phyloP scores from a whole-genome alignment of 2,888 invertebrate genomes.

The Stenodema calcarata region DNA sequence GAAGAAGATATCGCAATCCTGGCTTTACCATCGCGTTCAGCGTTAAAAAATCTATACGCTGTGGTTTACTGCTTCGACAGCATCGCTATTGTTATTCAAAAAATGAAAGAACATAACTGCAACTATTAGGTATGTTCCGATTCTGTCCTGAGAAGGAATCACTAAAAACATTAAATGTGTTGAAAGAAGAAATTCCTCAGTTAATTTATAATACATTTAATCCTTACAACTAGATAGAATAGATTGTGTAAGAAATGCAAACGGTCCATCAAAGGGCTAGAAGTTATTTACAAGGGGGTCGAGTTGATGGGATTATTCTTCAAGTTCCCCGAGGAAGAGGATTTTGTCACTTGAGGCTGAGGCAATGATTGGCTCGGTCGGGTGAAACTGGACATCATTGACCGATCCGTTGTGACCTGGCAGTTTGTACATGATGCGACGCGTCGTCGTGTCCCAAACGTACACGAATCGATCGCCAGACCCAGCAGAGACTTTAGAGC shows the following conservation, averaged over 20 bases:
- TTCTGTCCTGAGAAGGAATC: no score
- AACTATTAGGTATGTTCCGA: no score
- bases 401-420: conserved; percentile 98
- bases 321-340: conserved; percentile 94
- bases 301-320: conserved; percentile 60
- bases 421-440: conserved; percentile 91
- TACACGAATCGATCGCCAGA: conserved; percentile 95
- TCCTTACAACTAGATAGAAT: neutral
- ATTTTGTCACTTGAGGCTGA: conserved; percentile 96
- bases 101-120: no score
- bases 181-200: no score
- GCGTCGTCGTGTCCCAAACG: conserved; percentile 94
- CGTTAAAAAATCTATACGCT: no score
- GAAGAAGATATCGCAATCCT: no score
- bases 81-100: no score
- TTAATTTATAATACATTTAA: neutral
- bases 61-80: no score
- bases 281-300: neutral
- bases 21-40: no score
- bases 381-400: conserved; percentile 95
- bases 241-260: neutral
- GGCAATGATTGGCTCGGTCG: conserved; percentile 86
- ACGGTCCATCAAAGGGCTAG: neutral
- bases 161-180: no score
- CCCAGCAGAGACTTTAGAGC: conserved; percentile 88